A percentile compares a stretch with the other conserved stretches of the same genome.
Evolutionary conservation across 2,113 vertebrate species (phyloP).

Genomic region (Corythornis madagascariensis): DNA sequence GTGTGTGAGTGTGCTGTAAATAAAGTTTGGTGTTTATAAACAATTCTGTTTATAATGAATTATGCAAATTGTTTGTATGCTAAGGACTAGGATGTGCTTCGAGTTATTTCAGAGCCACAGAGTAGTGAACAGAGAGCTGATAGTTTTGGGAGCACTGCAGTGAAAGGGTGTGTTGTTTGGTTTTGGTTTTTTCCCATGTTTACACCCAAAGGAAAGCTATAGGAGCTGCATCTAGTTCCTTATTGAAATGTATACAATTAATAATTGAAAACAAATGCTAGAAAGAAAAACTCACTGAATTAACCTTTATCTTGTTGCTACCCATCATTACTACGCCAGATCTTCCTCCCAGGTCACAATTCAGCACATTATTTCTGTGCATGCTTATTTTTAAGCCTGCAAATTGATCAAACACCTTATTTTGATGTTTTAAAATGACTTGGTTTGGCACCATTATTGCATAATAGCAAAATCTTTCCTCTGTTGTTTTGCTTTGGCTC

Average conservation of each 20-base stretch:
- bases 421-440: not conserved
- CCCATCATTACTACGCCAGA: not conserved
- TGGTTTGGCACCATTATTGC: fast-evolving
- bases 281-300: not conserved
- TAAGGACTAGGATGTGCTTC: not conserved
- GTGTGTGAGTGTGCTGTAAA: not conserved
- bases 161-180: not conserved
- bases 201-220: not conserved
- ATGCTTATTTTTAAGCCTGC: not conserved
- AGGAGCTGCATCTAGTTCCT: not conserved
- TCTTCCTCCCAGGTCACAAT: not conserved
- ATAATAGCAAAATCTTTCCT: not conserved
- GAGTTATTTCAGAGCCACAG: not conserved
- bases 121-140: not conserved
- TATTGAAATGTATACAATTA: not conserved
- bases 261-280: not conserved
- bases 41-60: not conserved
- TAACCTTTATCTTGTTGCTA: not conserved
- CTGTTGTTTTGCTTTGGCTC: not conserved
- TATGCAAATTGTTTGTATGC: constrained; percentile 4
- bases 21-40: constrained; percentile 47
- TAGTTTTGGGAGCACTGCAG: not conserved
- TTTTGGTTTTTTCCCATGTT: not conserved
- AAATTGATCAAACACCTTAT: not conserved
- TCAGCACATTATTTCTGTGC: not conserved